Evolutionary conservation across 2,888 invertebrate genomes (phyloP).

Genomic region (Thymelicus acteon): DNA sequence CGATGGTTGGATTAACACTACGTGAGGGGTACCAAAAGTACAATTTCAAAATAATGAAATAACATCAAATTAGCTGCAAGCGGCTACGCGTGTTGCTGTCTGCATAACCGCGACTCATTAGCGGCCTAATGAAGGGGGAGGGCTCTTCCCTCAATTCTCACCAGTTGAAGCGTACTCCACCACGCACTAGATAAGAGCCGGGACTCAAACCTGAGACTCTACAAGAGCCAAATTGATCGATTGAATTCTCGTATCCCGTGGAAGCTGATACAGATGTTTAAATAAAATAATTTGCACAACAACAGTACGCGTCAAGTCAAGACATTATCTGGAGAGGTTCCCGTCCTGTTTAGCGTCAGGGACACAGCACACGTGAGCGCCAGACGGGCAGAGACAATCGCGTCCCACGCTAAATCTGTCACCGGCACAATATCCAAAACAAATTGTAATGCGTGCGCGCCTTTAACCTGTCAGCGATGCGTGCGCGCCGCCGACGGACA

Average conservation of each 20-base stretch:
- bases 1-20: too few relatives aligned
- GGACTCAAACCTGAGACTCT: too few relatives aligned
- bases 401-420: conserved; percentile 54
- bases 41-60: neutral
- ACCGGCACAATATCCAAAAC: conserved; percentile 36
- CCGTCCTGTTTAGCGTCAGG: conserved; percentile 12
- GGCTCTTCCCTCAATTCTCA: conserved; percentile 5
- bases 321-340: conserved; percentile 6
- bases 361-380: conserved; percentile 41
- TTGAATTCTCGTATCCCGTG: neutral
- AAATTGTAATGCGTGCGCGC: conserved; percentile 38
- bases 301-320: neutral
- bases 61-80: neutral
- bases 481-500: conserved; percentile 30
- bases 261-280: neutral
- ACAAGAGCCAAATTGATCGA: neutral
- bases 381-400: conserved; percentile 40
- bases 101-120: conserved; percentile 2
- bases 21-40: too few relatives aligned
- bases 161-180: neutral
- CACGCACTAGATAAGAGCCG: neutral
- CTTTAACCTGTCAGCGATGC: conserved; percentile 45
- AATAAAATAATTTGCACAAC: neutral
- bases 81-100: neutral
- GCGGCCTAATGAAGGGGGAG: neutral